phyloP scores from a whole-genome alignment of 2,113 vertebrate genomes.

The Typhlomys cinereus region DNA sequence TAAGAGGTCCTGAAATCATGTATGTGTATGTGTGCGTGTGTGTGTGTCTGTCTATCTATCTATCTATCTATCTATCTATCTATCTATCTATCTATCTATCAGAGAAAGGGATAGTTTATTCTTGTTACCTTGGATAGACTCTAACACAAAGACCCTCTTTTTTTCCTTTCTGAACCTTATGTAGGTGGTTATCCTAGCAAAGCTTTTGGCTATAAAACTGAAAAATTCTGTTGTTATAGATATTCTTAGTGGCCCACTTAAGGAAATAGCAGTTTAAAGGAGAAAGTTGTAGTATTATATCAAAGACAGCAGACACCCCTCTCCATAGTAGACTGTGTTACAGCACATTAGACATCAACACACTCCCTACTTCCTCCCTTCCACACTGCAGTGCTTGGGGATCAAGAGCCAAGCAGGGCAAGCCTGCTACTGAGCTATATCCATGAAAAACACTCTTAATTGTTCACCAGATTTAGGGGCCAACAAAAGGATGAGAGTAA shows the following conservation, averaged over 20 bases:
- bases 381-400: no score
- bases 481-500: background rate
- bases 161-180: conserved; percentile 46
- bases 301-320: background rate
- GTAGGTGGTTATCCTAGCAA: conserved; percentile 41
- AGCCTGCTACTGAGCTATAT: background rate
- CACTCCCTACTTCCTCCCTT: no score
- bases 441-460: background rate
- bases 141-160: conserved; percentile 40
- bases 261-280: conserved; percentile 36
- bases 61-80: background rate
- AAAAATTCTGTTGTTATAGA: conserved; percentile 38
- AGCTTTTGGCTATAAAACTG: conserved; percentile 8
- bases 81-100: background rate
- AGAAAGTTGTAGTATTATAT: background rate
- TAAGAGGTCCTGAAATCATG: conserved; percentile 71
- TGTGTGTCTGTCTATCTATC: background rate
- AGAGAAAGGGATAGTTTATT: conserved; percentile 7
- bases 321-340: background rate
- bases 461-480: background rate
- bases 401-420: background rate
- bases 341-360: background rate
- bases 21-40: background rate
- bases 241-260: background rate
- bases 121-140: conserved; percentile 39